Conservation (phyloP, 2,797 vertebrate genomes). For the Gymnoscopelus microlampas region DNA sequence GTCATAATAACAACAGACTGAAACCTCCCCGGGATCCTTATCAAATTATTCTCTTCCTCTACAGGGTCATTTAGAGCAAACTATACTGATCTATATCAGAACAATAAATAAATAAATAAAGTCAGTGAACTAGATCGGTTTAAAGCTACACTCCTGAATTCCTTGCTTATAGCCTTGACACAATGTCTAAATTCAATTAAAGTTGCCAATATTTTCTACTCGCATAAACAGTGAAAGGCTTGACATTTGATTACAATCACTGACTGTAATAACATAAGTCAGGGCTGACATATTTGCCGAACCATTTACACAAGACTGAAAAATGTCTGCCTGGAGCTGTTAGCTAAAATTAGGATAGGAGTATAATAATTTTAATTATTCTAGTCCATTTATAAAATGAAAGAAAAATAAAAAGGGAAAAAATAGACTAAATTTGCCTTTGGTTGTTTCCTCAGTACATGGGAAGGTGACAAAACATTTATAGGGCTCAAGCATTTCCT, state of each 20-base stretch:
- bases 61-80: conserved; percentile 22
- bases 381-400: conserved; percentile 23
- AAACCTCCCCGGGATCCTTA: conserved; percentile 42
- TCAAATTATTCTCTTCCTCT: conserved; percentile 32
- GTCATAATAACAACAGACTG: conserved; percentile 34
- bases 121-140: not conserved
- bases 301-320: not conserved
- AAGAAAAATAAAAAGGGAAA: not conserved
- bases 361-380: conserved; percentile 32
- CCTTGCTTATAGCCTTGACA: no score
- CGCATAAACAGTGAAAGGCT: no score
- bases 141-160: not conserved
- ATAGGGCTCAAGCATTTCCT: conserved; percentile 62
- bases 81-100: conserved; percentile 26
- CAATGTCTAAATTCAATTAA: conserved; percentile 8
- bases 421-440: conserved; percentile 16
- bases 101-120: not conserved
- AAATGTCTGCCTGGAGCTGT: not conserved
- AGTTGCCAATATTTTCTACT: not conserved
- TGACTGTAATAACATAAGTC: not conserved
- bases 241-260: not conserved
- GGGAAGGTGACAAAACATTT: conserved; percentile 64
- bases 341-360: not conserved
- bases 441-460: conserved; percentile 41
- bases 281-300: no score